A percentile compares a stretch with the other conserved stretches of the same genome.
Evolutionary conservation across 2,888 invertebrate genomes (phyloP).

Genomic region (Ecliptopera silaceata): DNA sequence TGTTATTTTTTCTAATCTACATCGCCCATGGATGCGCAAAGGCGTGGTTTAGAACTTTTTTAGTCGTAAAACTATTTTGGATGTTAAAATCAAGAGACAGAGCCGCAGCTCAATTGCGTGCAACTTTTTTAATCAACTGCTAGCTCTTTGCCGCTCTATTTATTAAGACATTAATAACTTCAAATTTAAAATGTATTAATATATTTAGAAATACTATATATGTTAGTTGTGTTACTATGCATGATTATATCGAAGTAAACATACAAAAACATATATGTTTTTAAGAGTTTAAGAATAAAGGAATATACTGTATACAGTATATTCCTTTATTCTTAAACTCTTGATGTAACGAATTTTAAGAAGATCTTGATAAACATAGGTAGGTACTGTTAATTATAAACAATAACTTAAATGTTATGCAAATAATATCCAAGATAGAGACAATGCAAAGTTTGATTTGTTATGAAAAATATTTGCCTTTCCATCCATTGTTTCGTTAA

Average conservation of each 20-base stretch:
- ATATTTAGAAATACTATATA: no score
- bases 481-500: constrained; percentile 49
- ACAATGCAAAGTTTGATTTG: constrained; percentile 23
- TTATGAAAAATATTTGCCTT: constrained; percentile 31
- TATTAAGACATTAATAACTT: no score
- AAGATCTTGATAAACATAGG: not conserved
- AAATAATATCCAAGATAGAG: constrained; percentile 20
- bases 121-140: constrained; percentile 11
- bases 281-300: no score
- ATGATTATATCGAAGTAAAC: no score
- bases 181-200: no score
- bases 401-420: constrained; percentile 12
- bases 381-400: constrained; percentile 3
- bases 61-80: not conserved
- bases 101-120: not conserved
- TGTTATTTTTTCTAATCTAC: no score
- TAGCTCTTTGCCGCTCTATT: not conserved
- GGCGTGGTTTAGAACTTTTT: no score
- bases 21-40: no score
- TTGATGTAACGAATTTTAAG: not conserved
- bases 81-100: not conserved
- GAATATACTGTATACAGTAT: no score
- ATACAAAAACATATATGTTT: no score
- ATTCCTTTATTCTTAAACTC: no score
- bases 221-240: no score